Conservation (phyloP, 2,113 vertebrate genomes). For the Panthera leo region DNA sequence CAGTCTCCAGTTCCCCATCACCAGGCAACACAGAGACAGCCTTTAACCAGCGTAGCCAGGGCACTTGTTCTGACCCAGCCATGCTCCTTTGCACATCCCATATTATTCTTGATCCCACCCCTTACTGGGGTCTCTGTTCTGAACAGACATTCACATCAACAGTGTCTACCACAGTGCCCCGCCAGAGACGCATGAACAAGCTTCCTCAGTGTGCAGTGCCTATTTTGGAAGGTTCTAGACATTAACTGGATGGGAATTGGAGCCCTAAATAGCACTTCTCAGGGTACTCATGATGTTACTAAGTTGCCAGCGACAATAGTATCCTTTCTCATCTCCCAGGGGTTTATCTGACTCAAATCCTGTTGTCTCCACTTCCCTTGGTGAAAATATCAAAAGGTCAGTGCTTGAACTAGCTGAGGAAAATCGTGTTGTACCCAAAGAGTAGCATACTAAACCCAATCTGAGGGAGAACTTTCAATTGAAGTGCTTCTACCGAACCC, state of each 20-base stretch:
- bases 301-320: background rate
- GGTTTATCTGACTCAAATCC: background rate
- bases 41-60: background rate
- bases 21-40: background rate
- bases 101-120: background rate
- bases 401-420: background rate
- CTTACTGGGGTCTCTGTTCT: background rate
- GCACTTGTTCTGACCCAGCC: background rate
- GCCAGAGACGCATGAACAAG: accelerated
- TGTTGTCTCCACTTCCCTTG: background rate
- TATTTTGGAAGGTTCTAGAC: background rate
- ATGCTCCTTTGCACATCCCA: background rate
- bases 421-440: background rate
- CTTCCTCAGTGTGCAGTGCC: background rate
- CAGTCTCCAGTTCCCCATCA: background rate
- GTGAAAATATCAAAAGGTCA: background rate
- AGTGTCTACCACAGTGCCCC: background rate
- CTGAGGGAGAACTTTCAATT: background rate
- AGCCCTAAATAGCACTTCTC: background rate
- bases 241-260: background rate
- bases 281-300: background rate
- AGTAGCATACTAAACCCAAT: background rate
- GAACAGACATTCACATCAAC: background rate
- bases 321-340: background rate
- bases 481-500: background rate